phyloP scores from a whole-genome alignment of 2,113 vertebrate genomes.

The Fukomys damarensis region DNA sequence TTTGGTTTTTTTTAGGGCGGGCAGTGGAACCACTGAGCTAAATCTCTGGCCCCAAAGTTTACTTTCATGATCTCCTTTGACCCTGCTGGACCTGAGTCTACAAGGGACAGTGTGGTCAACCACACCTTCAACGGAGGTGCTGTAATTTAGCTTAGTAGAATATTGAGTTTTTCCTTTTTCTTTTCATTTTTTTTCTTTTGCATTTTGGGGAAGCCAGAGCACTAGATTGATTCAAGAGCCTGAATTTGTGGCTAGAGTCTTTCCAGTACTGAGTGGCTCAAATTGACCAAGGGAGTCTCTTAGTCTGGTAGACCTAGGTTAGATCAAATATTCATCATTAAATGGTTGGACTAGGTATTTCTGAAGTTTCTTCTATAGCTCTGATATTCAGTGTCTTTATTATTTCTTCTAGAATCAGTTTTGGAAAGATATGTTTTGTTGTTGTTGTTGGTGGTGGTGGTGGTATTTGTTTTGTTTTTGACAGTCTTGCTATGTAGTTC shows the following conservation, averaged over 20 bases:
- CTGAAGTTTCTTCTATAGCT: background rate
- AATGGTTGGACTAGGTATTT: background rate
- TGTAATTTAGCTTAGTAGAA: background rate
- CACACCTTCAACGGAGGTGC: background rate
- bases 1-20: too few species aligned
- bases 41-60: too few species aligned
- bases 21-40: too few species aligned
- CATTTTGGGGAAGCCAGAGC: background rate
- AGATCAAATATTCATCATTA: background rate
- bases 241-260: background rate
- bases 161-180: background rate
- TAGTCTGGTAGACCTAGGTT: background rate
- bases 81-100: background rate
- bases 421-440: background rate
- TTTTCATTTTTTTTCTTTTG: background rate
- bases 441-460: background rate
- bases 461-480: background rate
- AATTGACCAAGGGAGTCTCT: background rate
- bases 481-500: background rate
- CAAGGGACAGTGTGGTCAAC: background rate
- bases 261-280: background rate
- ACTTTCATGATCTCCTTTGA: background rate
- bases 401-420: conserved; percentile 6
- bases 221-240: background rate
- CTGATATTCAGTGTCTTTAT: background rate